Evolutionary conservation across 2,797 vertebrate species (phyloP).

Genomic region (Pangasius macronema): DNA sequence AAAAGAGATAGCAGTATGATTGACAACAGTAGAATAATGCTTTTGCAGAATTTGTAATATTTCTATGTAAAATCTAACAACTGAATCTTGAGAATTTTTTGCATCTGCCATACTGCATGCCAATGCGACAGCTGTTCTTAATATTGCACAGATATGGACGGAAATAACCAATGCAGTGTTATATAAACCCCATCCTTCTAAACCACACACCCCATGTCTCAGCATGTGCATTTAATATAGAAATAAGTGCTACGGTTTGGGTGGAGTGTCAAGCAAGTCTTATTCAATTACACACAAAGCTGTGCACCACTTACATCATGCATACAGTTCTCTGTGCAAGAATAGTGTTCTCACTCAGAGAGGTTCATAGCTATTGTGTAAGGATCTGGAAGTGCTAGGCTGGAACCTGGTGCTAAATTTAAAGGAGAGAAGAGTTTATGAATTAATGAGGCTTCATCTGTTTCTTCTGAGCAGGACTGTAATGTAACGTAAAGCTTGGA

Average conservation of each 20-base stretch:
- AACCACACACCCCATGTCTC: conserved; percentile 15
- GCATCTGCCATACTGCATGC: neutral
- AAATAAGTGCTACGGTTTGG: conserved; percentile 19
- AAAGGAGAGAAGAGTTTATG: neutral
- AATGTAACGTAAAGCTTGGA: neutral
- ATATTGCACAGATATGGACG: neutral
- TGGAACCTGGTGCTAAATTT: neutral
- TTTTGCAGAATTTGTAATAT: neutral
- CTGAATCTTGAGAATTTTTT: neutral
- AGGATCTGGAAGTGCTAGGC: neutral
- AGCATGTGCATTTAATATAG: neutral
- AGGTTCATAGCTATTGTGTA: neutral
- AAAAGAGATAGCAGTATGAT: neutral
- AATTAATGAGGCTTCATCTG: neutral
- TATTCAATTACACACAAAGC: conserved; percentile 35
- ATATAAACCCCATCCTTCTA: neutral
- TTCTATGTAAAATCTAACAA: neutral
- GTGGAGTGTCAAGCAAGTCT: conserved; percentile 34
- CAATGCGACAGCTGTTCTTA: conserved; percentile 13
- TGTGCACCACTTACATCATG: conserved; percentile 42
- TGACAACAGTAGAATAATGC: neutral
- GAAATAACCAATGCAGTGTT: conserved; percentile 9
- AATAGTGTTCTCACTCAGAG: neutral
- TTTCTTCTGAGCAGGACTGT: neutral
- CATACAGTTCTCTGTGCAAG: conserved; percentile 15